These are phyloP conservation scores for Steatocranus sp. DNA, from an alignment of 2,797 vertebrate genomes.

Conservation along the genomic window DNA sequence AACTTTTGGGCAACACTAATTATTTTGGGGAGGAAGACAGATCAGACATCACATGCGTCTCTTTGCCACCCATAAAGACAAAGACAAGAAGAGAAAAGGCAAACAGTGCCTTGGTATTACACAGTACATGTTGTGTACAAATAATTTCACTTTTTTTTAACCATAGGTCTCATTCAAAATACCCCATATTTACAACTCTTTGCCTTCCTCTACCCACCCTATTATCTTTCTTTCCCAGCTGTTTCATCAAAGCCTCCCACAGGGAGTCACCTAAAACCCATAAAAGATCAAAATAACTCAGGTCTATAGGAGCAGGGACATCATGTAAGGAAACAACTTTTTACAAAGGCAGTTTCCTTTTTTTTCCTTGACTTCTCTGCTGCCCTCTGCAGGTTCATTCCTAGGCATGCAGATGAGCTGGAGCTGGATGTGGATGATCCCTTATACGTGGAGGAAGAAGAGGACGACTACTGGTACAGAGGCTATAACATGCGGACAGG, in stretches of 20 bases:
- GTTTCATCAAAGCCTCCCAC: not conserved
- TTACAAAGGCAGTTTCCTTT: not conserved
- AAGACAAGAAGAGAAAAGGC: not conserved
- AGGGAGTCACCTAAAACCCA: constrained; percentile 25
- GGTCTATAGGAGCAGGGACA: not conserved
- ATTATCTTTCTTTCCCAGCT: not conserved
- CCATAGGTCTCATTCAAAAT: not conserved
- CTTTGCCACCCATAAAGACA: not conserved
- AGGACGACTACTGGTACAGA: constrained; percentile 96
- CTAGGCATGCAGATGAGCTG: constrained; percentile 92
- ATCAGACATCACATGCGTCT: constrained; percentile 15
- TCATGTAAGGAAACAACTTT: not conserved
- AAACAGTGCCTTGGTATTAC: not conserved
- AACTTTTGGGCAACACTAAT: constrained; percentile 9
- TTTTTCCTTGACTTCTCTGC: not conserved
- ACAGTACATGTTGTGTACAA: not conserved
- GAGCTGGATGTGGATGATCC: constrained; percentile 96
- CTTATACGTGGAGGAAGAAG: constrained; percentile 90
- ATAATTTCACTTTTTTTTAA: not conserved
- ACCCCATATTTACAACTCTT: not conserved
- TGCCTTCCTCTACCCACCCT: not conserved
- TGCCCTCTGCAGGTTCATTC: constrained; percentile 86
- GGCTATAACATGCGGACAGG: constrained; percentile 98
- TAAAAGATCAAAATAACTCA: constrained; percentile 17
- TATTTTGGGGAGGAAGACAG: not conserved